Conservation (phyloP, 2,797 vertebrate genomes). For the Acipenser oxyrinchus region DNA sequence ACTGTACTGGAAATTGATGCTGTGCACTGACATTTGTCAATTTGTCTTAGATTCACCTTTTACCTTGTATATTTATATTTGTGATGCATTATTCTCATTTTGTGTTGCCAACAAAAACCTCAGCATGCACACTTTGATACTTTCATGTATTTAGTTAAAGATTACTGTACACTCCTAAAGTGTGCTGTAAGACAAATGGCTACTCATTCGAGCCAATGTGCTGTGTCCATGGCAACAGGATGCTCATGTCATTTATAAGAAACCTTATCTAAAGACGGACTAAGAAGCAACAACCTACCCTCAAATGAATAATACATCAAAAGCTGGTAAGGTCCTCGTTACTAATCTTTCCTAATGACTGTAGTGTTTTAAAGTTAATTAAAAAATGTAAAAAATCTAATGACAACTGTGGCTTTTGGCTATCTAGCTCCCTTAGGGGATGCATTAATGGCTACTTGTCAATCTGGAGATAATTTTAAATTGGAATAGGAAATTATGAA, state of each 20-base stretch:
- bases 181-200: no score
- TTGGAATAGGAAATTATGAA: no score
- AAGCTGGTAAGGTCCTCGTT: not conserved
- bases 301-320: not conserved
- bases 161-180: no score
- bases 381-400: not conserved
- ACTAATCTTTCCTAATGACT: not conserved
- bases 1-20: no score
- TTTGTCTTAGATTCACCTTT: no score
- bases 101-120: no score
- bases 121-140: no score
- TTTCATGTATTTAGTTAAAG: no score
- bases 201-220: not conserved
- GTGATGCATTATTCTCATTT: no score
- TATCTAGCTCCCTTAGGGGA: not conserved
- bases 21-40: no score
- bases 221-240: not conserved
- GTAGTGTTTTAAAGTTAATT: not conserved
- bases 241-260: not conserved
- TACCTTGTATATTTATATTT: no score
- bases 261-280: not conserved
- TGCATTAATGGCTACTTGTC: not conserved
- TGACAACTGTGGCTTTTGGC: not conserved
- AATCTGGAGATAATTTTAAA: not conserved
- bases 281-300: not conserved